These are phyloP conservation scores for Synergus itoensis DNA, from an alignment of 2,888 invertebrate species.

Conservation along the genomic window DNA sequence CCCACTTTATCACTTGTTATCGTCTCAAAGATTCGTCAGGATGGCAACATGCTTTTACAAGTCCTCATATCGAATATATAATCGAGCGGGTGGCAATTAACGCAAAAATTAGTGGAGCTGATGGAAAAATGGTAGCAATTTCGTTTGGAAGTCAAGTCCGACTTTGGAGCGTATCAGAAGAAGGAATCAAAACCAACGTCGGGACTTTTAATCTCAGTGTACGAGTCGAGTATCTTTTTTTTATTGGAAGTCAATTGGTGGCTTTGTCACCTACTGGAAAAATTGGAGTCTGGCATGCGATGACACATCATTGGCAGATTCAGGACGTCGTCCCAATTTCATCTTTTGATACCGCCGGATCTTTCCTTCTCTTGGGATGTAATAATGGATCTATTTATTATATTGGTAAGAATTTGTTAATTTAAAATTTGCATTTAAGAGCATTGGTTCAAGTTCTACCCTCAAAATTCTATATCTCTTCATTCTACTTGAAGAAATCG, in stretches of 20 bases:
- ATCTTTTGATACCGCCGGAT: slow-evolving; percentile 98
- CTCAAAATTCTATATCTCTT: neutral
- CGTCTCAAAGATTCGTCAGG: slow-evolving; percentile 97
- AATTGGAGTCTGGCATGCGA: slow-evolving; percentile 99
- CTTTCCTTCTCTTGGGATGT: slow-evolving; percentile 95
- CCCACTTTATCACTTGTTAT: slow-evolving; percentile 97
- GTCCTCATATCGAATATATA: slow-evolving; percentile 92
- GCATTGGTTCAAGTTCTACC: neutral
- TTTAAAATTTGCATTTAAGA: neutral
- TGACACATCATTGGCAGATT: slow-evolving; percentile 99
- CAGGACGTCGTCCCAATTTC: slow-evolving; percentile 97
- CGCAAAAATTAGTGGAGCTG: slow-evolving; percentile 80
- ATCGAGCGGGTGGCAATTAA: slow-evolving; percentile 97
- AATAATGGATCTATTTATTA: slow-evolving; percentile 98
- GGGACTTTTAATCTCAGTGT: slow-evolving; percentile 94
- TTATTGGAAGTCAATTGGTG: slow-evolving; percentile 98
- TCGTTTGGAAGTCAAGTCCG: slow-evolving; percentile 88
- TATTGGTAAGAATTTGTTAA: slow-evolving; percentile 84
- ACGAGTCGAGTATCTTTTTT: slow-evolving; percentile 96
- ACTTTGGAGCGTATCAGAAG: slow-evolving; percentile 89
- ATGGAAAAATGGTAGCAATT: slow-evolving; percentile 90
- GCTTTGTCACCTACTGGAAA: slow-evolving; percentile 95
- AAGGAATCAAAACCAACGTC: slow-evolving; percentile 86
- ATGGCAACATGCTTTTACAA: slow-evolving; percentile 97
- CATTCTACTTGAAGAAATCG: too few species aligned